These are phyloP conservation scores for Protaetia brevitarsis DNA, from an alignment of 1,140 invertebrate species.

Conservation along the genomic window DNA sequence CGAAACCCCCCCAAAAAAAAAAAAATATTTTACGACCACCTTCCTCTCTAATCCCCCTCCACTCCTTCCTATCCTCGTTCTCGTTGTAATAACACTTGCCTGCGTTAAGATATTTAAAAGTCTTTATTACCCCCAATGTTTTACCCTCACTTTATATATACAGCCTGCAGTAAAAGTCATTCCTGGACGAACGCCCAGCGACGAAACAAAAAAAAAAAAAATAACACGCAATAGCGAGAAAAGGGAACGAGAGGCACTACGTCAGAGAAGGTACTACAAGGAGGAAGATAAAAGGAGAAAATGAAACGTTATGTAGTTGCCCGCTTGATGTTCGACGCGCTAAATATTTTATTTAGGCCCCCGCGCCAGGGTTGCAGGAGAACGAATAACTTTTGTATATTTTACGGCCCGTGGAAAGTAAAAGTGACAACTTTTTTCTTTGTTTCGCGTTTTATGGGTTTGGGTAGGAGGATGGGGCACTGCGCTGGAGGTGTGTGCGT, in stretches of 20 bases:
- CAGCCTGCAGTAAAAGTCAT: slow-evolving; percentile 12
- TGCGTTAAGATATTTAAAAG: slow-evolving; percentile 13
- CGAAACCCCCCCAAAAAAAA: background rate
- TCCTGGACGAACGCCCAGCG: background rate
- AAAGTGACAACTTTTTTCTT: slow-evolving; percentile 17
- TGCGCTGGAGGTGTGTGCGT: background rate
- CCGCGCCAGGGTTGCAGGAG: no score
- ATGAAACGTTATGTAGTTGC: slow-evolving; percentile 13
- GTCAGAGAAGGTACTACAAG: no score
- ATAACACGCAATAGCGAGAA: background rate
- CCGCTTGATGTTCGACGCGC: slow-evolving; percentile 14
- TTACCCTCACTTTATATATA: slow-evolving; percentile 15
- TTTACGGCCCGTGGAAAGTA: slow-evolving; percentile 15
- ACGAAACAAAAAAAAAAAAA: background rate
- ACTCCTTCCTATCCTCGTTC: background rate
- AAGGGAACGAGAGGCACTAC: background rate
- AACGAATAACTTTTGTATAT: slow-evolving; percentile 18
- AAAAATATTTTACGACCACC: slow-evolving; percentile 10
- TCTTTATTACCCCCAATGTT: slow-evolving; percentile 15
- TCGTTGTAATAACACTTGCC: slow-evolving; percentile 14
- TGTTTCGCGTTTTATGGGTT: background rate
- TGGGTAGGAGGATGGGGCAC: background rate
- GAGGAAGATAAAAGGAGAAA: no score
- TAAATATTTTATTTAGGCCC: slow-evolving; percentile 11
- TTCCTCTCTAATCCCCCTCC: background rate